phyloP scores from a whole-genome alignment of 2,888 invertebrate genomes.

The Flexamia atlantica region DNA sequence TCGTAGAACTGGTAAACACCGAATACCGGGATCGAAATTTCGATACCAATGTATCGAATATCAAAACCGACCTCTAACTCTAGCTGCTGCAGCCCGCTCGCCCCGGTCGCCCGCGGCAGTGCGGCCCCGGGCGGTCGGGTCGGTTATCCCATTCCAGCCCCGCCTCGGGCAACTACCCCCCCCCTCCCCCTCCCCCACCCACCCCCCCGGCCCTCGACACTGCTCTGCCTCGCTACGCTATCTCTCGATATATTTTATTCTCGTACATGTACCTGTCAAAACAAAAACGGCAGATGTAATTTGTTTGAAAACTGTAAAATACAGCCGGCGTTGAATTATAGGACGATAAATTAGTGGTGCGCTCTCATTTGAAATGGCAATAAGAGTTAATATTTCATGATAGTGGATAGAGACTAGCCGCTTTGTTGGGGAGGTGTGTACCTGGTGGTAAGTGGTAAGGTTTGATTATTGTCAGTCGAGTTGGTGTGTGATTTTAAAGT shows the following conservation, averaged over 20 bases:
- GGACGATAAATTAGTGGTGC: slow-evolving; percentile 29
- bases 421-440: no score
- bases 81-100: no score
- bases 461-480: no score
- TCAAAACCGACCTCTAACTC: no score
- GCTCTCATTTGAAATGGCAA: slow-evolving; percentile 8
- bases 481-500: no score
- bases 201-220: no score
- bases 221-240: background rate
- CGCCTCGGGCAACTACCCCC: background rate
- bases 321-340: slow-evolving; percentile 32
- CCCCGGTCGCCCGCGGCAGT: background rate
- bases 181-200: slow-evolving; percentile 7
- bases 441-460: no score
- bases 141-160: slow-evolving; percentile 25
- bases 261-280: slow-evolving; percentile 45
- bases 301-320: slow-evolving; percentile 50
- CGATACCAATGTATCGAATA: no score
- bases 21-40: no score
- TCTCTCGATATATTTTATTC: slow-evolving; percentile 19
- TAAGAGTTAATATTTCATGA: background rate
- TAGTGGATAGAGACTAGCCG: no score
- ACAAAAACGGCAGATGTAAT: slow-evolving; percentile 44
- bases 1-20: no score
- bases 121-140: slow-evolving; percentile 5